Evolutionary conservation across 2,113 vertebrate genomes (phyloP).

Genomic region (Danionella cerebrum): DNA sequence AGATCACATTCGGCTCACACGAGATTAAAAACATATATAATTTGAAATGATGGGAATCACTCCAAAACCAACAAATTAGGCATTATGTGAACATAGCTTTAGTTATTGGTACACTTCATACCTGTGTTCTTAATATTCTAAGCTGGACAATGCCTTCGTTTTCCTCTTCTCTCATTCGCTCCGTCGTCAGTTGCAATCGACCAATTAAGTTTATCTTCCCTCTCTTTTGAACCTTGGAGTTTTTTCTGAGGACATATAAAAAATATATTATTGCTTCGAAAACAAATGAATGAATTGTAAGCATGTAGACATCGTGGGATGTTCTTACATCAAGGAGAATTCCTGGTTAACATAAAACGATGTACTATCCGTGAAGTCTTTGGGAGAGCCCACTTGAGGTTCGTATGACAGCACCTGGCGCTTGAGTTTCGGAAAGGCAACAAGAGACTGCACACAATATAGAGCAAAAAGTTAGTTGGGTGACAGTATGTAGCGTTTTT

Average conservation of each 20-base stretch:
- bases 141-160: conserved; percentile 98
- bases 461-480: neutral
- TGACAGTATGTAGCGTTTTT: no score
- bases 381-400: conserved; percentile 92
- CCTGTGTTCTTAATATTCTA: conserved; percentile 97
- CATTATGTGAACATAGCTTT: no score
- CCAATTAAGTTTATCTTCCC: conserved; percentile 99
- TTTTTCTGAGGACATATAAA: conserved; percentile 75
- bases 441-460: conserved; percentile 80
- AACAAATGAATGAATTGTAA: neutral
- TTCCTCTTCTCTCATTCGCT: conserved; percentile 97
- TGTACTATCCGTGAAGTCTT: conserved; percentile 98
- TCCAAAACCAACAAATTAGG: no score
- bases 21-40: no score
- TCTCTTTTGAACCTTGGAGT: conserved; percentile 95
- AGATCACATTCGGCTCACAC: no score
- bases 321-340: conserved; percentile 95
- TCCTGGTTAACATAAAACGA: conserved; percentile 98
- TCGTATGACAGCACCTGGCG: conserved; percentile 95
- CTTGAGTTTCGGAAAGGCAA: conserved; percentile 98
- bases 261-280: neutral
- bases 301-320: neutral
- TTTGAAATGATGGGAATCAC: no score
- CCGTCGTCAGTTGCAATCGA: conserved; percentile 92
- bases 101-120: conserved; percentile 51